A percentile compares a stretch with the other conserved stretches of the same genome.
Evolutionary conservation across 2,888 invertebrate species (phyloP).

Genomic region (Nycteola revayana): DNA sequence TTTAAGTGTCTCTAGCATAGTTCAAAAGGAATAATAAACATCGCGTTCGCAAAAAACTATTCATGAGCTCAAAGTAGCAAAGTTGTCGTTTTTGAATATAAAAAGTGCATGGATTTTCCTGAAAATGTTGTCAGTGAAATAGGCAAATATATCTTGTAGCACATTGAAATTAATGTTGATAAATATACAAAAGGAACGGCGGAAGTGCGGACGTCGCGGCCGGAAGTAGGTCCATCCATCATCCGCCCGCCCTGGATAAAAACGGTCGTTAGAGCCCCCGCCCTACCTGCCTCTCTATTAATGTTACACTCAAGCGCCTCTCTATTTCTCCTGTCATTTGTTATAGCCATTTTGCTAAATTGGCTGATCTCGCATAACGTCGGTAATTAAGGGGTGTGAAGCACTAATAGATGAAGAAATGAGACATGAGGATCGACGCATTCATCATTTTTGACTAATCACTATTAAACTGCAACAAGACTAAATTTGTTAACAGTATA

Average conservation of each 20-base stretch:
- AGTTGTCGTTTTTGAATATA: too few relatives aligned
- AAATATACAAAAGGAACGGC: conserved; percentile 69
- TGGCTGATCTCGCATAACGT: conserved; percentile 64
- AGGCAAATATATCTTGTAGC: conserved; percentile 56
- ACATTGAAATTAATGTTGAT: conserved; percentile 78
- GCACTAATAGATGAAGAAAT: conserved; percentile 28
- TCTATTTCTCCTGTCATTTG: conserved; percentile 80
- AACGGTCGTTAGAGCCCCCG: conserved; percentile 75
- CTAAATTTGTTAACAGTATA: too few relatives aligned
- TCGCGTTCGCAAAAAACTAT: too few relatives aligned
- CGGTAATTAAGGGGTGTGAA: conserved; percentile 47
- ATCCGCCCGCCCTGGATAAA: conserved; percentile 79
- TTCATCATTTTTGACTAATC: too few relatives aligned
- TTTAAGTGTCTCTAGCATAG: too few relatives aligned
- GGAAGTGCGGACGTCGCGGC: conserved; percentile 71
- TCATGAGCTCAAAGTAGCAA: too few relatives aligned
- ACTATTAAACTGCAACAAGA: too few relatives aligned
- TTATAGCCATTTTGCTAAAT: conserved; percentile 80
- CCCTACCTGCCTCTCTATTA: conserved; percentile 77
- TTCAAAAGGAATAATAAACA: too few relatives aligned
- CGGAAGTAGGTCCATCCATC: conserved; percentile 77
- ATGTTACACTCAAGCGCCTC: conserved; percentile 78
- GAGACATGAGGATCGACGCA: not conserved
- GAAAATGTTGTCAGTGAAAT: conserved; percentile 29
- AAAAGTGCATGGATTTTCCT: not conserved